Evolutionary conservation across 2,797 vertebrate species (phyloP), one percentile per base, ranked within the genome.

Genomic region (Nothura maculosa): DNA sequence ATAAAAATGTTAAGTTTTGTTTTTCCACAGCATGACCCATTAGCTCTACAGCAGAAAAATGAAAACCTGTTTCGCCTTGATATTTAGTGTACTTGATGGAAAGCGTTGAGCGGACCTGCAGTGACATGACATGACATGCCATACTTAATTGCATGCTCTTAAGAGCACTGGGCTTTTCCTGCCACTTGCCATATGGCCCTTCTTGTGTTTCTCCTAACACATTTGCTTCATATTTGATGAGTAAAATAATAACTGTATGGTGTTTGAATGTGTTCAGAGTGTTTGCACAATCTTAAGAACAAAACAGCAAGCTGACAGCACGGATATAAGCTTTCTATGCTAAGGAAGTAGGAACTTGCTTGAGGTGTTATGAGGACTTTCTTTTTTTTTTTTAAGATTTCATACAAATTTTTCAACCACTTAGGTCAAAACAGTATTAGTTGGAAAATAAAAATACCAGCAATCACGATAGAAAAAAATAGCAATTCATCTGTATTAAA

Each of bases 51-150:
- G 48, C 40, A 85, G 42, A 40, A 70, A 9, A 28, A 61, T 12
- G 40, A 66, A 32, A 30, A 64, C 28, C 42, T 4, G 7, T 78
- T 94, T 86, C 36, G 69, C 43, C 70, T 55, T 40, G 68, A 3
- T 79, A 19, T 73, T 87, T 42, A 9, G 32, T 83, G 85, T 67
- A 36, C 18, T 81, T 89, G 12, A 25, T 81, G 30, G 63, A 63
- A 70, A 48, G 8, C 52, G 9, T 24, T 57, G 40, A 74, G 52
- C 54, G 24, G 24, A 7, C 22, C 24, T 48, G 47, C 12, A 48
- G 13, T 47, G 47, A 24, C 38, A 38, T 43, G 42, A 43, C 47
- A 12, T 32, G 13, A 34, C 0, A 2, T 32, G 13, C n/a, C 0
- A 2, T 58, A 27, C 32, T 63, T 82, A 34, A 70, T 21, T 72